Evolutionary conservation across 2,888 invertebrate genomes (phyloP), one percentile per base, ranked within the genome.

Genomic region (Apodemia mormo): DNA sequence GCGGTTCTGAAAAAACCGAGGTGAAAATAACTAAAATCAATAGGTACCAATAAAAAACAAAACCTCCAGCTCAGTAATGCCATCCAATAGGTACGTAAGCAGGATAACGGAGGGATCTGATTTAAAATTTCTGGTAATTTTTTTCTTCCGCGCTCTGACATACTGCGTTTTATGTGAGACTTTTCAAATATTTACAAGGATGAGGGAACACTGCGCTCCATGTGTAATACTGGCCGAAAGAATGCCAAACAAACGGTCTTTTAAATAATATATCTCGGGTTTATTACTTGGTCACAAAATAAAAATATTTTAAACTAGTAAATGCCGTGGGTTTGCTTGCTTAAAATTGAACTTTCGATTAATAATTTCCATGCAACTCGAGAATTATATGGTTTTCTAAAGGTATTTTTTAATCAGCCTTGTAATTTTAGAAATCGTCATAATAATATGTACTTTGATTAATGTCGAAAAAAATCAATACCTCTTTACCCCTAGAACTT

Each of bases 111-210:
- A 49, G 56, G 49, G 66, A 65, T 66, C 68, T 66, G 68, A 71
- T 69, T 71, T 71, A 69, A 71, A 71, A 66, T 68, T 66, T 58
- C 61, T 22, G 58, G 56, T 66, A 58, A 61, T 66, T 65, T 66
- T 66, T 66, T 54, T 66, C 40, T 66, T 37, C 54, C 68, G 65
- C 22, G 14, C 22, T 14, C 40, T 65, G 65, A 65, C 65, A 65
- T 40, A 40, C 65, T 65, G 65, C 65, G 22, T 65, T 65, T 43
- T 61, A 61, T 61, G 33, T 30, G 43, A 65, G 43, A 43, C 40
- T 29, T 43, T 65, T 65, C 40, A 65, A 65, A 65, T 65, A 65
- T 65, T 65, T 65, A 65, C 61, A 52, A 52, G 52, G 52, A n/a
- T n/a, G 52, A 30, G 29, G 37, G 22, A 40, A 65, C 43, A 43